Conservation (phyloP, 2,888 invertebrate species). For the Ametastegia equiseti region DNA sequence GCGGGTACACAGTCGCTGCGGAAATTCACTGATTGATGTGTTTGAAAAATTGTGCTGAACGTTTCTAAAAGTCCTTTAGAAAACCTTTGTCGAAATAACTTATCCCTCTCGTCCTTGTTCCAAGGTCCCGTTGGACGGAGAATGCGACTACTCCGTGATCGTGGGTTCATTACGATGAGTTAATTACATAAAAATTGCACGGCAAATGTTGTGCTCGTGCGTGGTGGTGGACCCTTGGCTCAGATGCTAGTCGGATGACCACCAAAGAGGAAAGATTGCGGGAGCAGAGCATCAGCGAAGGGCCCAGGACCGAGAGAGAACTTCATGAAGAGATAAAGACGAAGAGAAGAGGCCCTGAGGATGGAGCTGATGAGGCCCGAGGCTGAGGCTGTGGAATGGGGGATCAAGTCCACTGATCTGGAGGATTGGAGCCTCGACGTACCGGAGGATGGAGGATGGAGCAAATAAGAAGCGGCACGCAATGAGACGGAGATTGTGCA, state of each 20-base stretch:
- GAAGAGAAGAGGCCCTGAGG: background rate
- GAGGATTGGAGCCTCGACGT: background rate
- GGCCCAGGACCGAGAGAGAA: background rate
- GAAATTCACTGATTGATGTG: background rate
- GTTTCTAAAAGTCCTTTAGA: background rate
- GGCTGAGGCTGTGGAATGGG: background rate
- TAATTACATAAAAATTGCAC: constrained; percentile 42
- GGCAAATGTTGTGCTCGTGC: constrained; percentile 33
- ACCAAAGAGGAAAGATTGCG: constrained; percentile 39
- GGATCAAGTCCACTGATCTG: constrained; percentile 15
- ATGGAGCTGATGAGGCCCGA: constrained; percentile 25
- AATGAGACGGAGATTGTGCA: constrained; percentile 40
- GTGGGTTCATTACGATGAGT: constrained; percentile 34
- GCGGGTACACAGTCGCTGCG: background rate
- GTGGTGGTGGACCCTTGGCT: constrained; percentile 27
- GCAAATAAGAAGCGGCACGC: constrained; percentile 33
- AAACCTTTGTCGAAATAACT: background rate
- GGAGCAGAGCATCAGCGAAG: background rate
- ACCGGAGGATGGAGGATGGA: background rate
- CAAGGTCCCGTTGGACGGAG: background rate
- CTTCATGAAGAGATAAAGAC: background rate
- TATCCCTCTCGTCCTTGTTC: background rate
- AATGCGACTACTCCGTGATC: background rate
- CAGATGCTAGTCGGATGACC: constrained; percentile 10
- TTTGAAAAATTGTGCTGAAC: background rate